Percentiles rank a stretch among this genome's conserved stretches.
These are phyloP conservation scores for Sterna hirundo DNA, from an alignment of 2,113 vertebrate genomes.

Conservation along the genomic window DNA sequence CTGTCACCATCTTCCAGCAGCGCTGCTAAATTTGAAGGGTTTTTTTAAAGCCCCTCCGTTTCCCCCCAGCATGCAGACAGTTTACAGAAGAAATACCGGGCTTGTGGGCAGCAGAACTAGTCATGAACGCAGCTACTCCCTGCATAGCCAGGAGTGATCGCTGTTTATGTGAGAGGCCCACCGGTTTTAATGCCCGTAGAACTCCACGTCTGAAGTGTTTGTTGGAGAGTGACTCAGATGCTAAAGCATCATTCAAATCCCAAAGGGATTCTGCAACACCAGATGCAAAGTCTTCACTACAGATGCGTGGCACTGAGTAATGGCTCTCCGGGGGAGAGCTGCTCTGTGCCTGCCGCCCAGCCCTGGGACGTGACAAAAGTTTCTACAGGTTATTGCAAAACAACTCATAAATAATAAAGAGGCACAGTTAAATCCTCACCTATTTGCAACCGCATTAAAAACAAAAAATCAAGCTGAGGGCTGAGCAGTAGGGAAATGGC, in stretches of 20 bases:
- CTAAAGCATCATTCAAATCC: not conserved
- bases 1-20: not conserved
- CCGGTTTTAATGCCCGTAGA: not conserved
- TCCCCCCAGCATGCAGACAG: not conserved
- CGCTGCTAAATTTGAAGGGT: accelerated
- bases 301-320: not conserved
- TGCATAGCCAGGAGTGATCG: not conserved
- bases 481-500: not conserved
- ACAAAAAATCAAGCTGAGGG: not conserved
- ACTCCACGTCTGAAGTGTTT: not conserved
- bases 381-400: not conserved
- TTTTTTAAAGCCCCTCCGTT: not conserved
- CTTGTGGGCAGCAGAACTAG: not conserved
- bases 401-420: not conserved
- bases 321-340: not conserved
- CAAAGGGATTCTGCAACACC: not conserved
- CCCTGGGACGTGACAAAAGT: not conserved
- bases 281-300: not conserved
- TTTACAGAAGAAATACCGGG: not conserved
- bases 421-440: not conserved
- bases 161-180: accelerated
- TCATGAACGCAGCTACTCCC: not conserved
- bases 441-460: not conserved
- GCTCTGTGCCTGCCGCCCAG: not conserved
- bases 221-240: not conserved